phyloP scores from a whole-genome alignment of 2,797 vertebrate genomes.

The Arrhamphus sclerolepis region DNA sequence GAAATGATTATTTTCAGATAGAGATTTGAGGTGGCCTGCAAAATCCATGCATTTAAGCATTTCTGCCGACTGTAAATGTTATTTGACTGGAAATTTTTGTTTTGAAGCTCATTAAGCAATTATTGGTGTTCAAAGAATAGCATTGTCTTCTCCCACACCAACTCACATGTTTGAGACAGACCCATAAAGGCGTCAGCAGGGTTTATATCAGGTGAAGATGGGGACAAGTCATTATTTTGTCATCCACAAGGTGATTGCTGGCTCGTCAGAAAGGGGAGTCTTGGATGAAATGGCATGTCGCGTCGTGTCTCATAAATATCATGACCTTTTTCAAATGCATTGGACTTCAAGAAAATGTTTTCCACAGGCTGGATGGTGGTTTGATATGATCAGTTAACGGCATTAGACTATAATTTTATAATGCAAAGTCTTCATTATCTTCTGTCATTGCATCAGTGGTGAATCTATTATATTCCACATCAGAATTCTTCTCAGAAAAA shows the following conservation, averaged over 20 bases:
- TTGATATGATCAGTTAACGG: background rate
- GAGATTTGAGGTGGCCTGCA: slow-evolving; percentile 8
- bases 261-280: background rate
- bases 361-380: background rate
- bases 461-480: no score
- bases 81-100: background rate
- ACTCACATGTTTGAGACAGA: background rate
- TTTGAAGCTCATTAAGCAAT: no score
- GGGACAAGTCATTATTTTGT: background rate
- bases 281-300: background rate
- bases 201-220: background rate
- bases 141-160: background rate
- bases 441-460: background rate
- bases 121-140: no score
- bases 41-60: slow-evolving; percentile 12
- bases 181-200: background rate
- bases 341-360: no score
- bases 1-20: slow-evolving; percentile 21
- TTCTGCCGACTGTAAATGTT: background rate
- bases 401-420: no score
- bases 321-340: no score
- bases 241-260: background rate
- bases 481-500: no score
- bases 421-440: background rate
- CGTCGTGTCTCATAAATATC: background rate